Conservation (phyloP, 2,113 vertebrate genomes). For the Cynocephalus volans region DNA sequence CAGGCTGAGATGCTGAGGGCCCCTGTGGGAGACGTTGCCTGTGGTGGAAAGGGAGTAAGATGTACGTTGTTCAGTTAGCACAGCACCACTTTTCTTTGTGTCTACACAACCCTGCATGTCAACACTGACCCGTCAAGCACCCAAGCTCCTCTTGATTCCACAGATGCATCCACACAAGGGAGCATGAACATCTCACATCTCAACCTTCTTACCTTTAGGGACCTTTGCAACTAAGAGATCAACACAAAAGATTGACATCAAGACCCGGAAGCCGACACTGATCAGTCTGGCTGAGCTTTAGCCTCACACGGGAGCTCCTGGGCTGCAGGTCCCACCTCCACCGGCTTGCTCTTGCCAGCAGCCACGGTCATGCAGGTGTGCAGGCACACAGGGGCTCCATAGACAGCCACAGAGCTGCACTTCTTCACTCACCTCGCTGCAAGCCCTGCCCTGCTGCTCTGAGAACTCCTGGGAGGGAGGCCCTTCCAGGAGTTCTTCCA, state of each 20-base stretch:
- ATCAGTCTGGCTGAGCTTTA: neutral
- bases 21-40: slow-evolving; percentile 89
- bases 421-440: neutral
- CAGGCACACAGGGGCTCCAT: no score
- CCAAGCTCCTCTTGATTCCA: neutral
- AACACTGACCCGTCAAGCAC: no score
- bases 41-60: slow-evolving; percentile 47
- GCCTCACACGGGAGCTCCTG: neutral
- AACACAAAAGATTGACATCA: no score
- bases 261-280: neutral
- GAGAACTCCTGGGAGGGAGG: neutral
- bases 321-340: neutral
- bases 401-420: neutral
- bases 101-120: neutral
- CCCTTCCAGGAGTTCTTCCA: neutral
- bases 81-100: neutral
- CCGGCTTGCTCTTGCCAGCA: no score
- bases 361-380: no score
- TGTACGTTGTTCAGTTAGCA: neutral
- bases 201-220: neutral
- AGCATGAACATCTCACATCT: neutral
- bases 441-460: neutral
- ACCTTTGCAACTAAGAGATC: neutral
- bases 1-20: slow-evolving; percentile 84
- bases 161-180: fast-evolving